Conservation (phyloP, 2,888 invertebrate species). For the Drosophila neotestacea region DNA sequence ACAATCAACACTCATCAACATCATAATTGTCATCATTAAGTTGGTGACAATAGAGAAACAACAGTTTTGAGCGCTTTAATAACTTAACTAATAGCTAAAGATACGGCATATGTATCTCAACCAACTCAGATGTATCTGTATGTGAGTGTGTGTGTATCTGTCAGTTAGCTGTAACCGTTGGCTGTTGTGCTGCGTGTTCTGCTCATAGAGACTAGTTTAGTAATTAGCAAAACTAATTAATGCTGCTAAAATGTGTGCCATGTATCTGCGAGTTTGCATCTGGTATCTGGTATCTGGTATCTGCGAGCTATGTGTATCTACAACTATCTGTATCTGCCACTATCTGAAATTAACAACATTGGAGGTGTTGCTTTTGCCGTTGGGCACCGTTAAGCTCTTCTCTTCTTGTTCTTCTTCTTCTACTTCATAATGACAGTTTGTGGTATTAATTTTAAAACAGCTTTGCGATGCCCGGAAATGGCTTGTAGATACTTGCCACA, state of each 20-base stretch:
- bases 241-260: slow-evolving; percentile 58
- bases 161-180: slow-evolving; percentile 31
- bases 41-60: slow-evolving; percentile 48
- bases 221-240: slow-evolving; percentile 75
- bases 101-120: slow-evolving; percentile 11
- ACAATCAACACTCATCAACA: slow-evolving; percentile 36
- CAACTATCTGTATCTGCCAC: slow-evolving; percentile 5
- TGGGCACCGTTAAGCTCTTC: slow-evolving; percentile 45
- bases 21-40: slow-evolving; percentile 15
- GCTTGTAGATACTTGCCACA: slow-evolving; percentile 10
- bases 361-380: slow-evolving; percentile 34
- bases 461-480: slow-evolving; percentile 36
- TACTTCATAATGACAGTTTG: slow-evolving; percentile 15
- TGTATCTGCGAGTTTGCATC: slow-evolving; percentile 31
- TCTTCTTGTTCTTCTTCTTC: slow-evolving; percentile 6
- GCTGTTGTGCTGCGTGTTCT: not conserved
- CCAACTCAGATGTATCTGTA: slow-evolving; percentile 9
- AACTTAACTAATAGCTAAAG: slow-evolving; percentile 33
- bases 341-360: slow-evolving; percentile 30
- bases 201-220: slow-evolving; percentile 32
- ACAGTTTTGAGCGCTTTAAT: slow-evolving; percentile 33
- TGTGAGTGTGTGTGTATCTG: slow-evolving; percentile 21
- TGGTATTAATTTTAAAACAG: slow-evolving; percentile 56
- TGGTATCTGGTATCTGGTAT: slow-evolving; percentile 6
- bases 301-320: slow-evolving; percentile 4